phyloP scores from a whole-genome alignment of 1,140 invertebrate species.

The Euschistus heros region DNA sequence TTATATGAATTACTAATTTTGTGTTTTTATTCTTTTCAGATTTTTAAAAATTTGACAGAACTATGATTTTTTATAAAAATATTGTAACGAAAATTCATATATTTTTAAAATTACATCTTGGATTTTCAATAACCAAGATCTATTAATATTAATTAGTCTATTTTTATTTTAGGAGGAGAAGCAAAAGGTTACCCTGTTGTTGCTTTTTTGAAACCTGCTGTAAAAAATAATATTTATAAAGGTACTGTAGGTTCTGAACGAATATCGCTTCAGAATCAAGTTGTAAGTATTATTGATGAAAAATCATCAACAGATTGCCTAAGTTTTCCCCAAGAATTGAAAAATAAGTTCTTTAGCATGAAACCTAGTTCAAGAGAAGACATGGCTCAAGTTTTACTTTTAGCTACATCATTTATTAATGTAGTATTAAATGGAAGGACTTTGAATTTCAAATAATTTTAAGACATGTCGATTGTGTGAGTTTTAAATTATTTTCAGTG shows the following conservation, averaged over 20 bases:
- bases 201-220: not conserved
- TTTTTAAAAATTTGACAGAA: too few relatives aligned
- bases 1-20: too few relatives aligned
- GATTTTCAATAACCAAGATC: too few relatives aligned
- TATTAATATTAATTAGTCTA: too few relatives aligned
- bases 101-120: too few relatives aligned
- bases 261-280: constrained; percentile 12
- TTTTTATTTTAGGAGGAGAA: not conserved
- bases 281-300: constrained; percentile 13
- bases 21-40: too few relatives aligned
- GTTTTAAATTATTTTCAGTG: too few relatives aligned
- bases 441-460: not conserved
- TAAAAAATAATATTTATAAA: constrained; percentile 15
- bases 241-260: constrained; percentile 11
- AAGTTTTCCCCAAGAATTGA: not conserved
- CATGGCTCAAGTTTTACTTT: constrained; percentile 6
- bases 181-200: not conserved
- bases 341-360: not conserved
- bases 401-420: constrained; percentile 8
- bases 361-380: constrained; percentile 1
- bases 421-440: constrained; percentile 1
- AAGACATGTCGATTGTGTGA: too few relatives aligned
- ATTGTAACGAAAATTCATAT: too few relatives aligned
- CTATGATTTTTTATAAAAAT: too few relatives aligned
- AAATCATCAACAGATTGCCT: not conserved